Evolutionary conservation across 2,113 vertebrate species (phyloP), one percentile per base, ranked within the genome.

Genomic region (Salvelinus alpinus): DNA sequence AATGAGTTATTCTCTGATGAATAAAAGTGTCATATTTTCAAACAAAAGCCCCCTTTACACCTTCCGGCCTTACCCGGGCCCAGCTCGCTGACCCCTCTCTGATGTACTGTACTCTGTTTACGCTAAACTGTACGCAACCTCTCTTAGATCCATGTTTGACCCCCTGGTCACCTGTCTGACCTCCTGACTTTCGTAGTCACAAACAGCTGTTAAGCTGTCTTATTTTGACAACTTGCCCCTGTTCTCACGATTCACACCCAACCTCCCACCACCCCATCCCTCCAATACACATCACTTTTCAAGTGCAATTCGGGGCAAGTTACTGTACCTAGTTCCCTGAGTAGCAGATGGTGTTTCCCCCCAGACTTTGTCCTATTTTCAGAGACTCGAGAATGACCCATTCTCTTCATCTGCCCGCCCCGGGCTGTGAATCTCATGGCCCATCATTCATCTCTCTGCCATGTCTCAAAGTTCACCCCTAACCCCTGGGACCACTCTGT

Each of bases 61-160:
- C 38, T 44, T 44, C 38, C 38, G 8, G 38, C 11, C 38, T 44
- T 44, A 44, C 38, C 38, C 38, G 8, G 34, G 8, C 8, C 38
- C 38, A 11, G 8, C 38, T 44, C 8, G 8, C 38, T 44, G 38
- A 11, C 38, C 9, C 38, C 38, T 11, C 38, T 44, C 38, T 44
- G 8, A 38, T 38, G 38, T 38, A 38, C 38, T 38, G 48, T 34
- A 11, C 78, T 80, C 22, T 4, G 22, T 48, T 69, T 69, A 65
- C 71, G 73, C 24, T 78, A 81, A 90, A 81, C 86, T 84, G 77
- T 72, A 29, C 13, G 74, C 71, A 81, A 84, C 80, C 83, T 76
- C 12, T 3, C 60, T 74, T 77, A 78, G 74, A 84, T 81, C 65
- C 4, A 0, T 25, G 38, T 24, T 67, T 69, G 64, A 5, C 64